A percentile compares a stretch with the other conserved stretches of the same genome.
phyloP scores from a whole-genome alignment of 2,113 vertebrate species.

The Garra rufa region DNA sequence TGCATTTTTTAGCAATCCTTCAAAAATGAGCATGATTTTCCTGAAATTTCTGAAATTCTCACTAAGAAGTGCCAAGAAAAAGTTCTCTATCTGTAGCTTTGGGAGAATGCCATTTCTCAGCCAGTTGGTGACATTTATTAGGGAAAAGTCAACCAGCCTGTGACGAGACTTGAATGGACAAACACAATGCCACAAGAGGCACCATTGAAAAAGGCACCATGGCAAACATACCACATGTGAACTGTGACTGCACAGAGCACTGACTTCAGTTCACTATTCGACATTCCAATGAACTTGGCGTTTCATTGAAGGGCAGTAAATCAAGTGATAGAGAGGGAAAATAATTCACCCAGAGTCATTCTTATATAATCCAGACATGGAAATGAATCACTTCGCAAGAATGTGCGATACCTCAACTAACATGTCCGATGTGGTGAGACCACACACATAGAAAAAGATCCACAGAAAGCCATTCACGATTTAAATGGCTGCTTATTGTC shows the following conservation, averaged over 20 bases:
- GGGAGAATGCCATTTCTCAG: constrained; percentile 66
- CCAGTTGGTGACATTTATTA: constrained; percentile 64
- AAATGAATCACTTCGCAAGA: constrained; percentile 44
- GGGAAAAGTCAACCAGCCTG: constrained; percentile 69
- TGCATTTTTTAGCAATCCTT: background rate
- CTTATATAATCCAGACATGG: constrained; percentile 24
- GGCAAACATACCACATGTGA: constrained; percentile 56
- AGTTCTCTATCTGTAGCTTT: constrained; percentile 29
- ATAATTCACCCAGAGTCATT: constrained; percentile 19
- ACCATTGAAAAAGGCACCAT: constrained; percentile 62
- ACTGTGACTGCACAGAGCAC: constrained; percentile 55
- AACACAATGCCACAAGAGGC: constrained; percentile 62
- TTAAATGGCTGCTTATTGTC: background rate
- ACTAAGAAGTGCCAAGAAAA: background rate
- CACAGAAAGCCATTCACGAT: background rate
- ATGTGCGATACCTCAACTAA: constrained; percentile 10
- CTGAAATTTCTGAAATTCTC: background rate
- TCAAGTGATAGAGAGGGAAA: constrained; percentile 53
- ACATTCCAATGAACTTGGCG: constrained; percentile 62
- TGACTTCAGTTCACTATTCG: constrained; percentile 58
- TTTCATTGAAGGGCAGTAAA: constrained; percentile 63
- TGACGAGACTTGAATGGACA: constrained; percentile 65
- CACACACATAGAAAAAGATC: constrained; percentile 15
- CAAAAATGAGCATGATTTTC: background rate
- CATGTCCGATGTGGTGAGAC: constrained; percentile 26